Percentiles rank a stretch among this genome's conserved stretches.
Conservation (phyloP, 1,140 invertebrate species). For the Potamilus streckersoni region DNA sequence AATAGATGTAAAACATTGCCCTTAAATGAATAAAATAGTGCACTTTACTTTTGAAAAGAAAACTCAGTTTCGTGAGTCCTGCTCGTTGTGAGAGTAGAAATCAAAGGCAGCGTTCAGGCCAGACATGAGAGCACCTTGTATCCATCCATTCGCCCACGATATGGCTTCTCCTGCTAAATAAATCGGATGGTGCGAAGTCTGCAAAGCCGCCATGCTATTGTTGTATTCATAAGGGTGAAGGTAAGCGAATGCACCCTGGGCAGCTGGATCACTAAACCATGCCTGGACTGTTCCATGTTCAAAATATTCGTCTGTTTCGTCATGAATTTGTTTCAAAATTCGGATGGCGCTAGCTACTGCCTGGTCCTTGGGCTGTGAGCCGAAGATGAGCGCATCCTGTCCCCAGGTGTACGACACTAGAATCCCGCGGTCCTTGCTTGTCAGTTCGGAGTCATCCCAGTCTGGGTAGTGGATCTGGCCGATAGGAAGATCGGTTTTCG, state of each 20-base stretch:
- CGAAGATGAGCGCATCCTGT: slow-evolving; percentile 1
- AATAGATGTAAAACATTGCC: no score
- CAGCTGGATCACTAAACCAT: slow-evolving; percentile 3
- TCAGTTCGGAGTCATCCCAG: background rate
- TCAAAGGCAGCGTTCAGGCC: slow-evolving; percentile 8
- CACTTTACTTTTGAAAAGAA: no score
- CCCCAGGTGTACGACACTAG: slow-evolving; percentile 15
- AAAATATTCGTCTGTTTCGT: background rate
- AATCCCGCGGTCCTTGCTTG: slow-evolving; percentile 5
- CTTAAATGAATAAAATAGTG: no score
- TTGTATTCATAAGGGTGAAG: slow-evolving; percentile 9
- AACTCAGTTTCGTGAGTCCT: no score
- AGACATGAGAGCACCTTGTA: slow-evolving; percentile 19
- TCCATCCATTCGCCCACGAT: slow-evolving; percentile 20
- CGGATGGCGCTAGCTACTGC: no score
- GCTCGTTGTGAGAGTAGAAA: background rate
- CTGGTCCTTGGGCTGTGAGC: no score
- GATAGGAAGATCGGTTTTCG: slow-evolving; percentile 28
- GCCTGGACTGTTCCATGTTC: slow-evolving; percentile 6
- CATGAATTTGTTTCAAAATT: no score
- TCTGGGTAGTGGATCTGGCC: slow-evolving; percentile 34
- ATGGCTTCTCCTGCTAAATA: slow-evolving; percentile 19
- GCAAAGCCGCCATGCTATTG: background rate
- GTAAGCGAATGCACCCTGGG: slow-evolving; percentile 1
- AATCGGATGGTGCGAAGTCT: background rate